phyloP scores from a whole-genome alignment of 2,113 vertebrate genomes.

The Cercopithecus mona region DNA sequence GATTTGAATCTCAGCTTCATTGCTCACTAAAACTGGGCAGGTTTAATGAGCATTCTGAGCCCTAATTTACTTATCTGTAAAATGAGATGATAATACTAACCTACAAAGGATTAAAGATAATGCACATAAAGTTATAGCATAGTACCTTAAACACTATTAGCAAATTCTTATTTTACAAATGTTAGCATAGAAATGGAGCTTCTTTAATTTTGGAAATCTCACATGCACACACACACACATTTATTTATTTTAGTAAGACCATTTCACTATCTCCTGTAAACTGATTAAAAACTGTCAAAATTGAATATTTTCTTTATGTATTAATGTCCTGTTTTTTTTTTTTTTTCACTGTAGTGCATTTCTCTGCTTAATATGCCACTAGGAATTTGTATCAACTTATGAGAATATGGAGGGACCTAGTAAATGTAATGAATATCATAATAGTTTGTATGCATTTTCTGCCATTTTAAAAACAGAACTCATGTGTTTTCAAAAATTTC shows the following conservation, averaged over 20 bases:
- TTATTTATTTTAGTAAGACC: neutral
- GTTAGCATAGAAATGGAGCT: neutral
- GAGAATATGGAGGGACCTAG: neutral
- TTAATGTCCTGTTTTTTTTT: neutral
- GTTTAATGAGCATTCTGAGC: conserved; percentile 5
- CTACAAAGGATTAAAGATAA: neutral
- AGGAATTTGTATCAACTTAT: neutral
- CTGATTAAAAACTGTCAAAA: neutral
- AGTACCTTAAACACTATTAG: neutral
- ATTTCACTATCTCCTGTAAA: neutral
- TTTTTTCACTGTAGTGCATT: neutral
- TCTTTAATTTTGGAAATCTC: neutral
- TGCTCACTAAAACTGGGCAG: neutral
- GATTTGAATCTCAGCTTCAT: neutral
- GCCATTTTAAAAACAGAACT: neutral
- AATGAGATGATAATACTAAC: neutral
- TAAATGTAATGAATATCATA: neutral
- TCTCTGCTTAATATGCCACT: neutral
- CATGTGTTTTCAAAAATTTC: neutral
- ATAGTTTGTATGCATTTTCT: neutral
- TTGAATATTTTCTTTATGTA: conserved; percentile 5
- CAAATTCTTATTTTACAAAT: neutral
- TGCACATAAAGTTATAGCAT: neutral
- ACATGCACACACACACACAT: neutral
- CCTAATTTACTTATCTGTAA: neutral